Percentiles rank a stretch among this genome's conserved stretches.
Evolutionary conservation across 1,140 invertebrate genomes (phyloP).

Genomic region (Drosophila ananassae): DNA sequence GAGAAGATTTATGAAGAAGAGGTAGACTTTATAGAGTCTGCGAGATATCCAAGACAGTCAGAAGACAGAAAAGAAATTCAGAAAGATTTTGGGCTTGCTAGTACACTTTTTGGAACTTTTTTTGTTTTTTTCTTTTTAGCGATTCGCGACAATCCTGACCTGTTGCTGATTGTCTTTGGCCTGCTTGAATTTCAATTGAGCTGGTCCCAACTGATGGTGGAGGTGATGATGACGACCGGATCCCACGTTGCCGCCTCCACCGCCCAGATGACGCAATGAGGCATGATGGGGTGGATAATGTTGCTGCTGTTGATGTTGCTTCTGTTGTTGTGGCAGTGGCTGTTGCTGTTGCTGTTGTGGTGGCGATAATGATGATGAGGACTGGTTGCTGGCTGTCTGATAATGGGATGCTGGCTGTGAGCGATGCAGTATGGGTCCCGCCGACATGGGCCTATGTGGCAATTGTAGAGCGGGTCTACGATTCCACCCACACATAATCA

Average conservation of each 20-base stretch:
- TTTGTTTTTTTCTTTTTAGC: constrained; percentile 1
- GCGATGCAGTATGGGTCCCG: constrained; percentile 83
- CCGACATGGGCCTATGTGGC: constrained; percentile 83
- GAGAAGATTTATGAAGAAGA: background rate
- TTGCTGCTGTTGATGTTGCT: constrained; percentile 53
- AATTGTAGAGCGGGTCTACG: constrained; percentile 77
- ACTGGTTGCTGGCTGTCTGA: constrained; percentile 60
- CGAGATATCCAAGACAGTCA: background rate
- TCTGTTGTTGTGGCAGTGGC: constrained; percentile 25
- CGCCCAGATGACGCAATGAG: constrained; percentile 80
- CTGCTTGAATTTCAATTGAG: constrained; percentile 70
- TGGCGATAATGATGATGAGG: constrained; percentile 58
- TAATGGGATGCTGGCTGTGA: constrained; percentile 76
- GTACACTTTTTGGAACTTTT: background rate
- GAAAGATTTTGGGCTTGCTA: background rate
- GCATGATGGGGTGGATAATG: constrained; percentile 72
- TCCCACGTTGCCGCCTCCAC: constrained; percentile 57
- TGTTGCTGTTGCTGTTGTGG: constrained; percentile 45
- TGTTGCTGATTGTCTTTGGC: constrained; percentile 79
- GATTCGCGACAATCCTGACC: constrained; percentile 63
- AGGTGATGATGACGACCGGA: constrained; percentile 58
- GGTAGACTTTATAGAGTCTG: background rate
- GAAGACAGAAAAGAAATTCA: background rate
- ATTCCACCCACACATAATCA: constrained; percentile 34
- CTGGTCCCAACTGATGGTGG: constrained; percentile 66